Evolutionary conservation across 2,797 vertebrate genomes (phyloP), one percentile per base, ranked within the genome.

Genomic region (Nyctibius grandis): DNA sequence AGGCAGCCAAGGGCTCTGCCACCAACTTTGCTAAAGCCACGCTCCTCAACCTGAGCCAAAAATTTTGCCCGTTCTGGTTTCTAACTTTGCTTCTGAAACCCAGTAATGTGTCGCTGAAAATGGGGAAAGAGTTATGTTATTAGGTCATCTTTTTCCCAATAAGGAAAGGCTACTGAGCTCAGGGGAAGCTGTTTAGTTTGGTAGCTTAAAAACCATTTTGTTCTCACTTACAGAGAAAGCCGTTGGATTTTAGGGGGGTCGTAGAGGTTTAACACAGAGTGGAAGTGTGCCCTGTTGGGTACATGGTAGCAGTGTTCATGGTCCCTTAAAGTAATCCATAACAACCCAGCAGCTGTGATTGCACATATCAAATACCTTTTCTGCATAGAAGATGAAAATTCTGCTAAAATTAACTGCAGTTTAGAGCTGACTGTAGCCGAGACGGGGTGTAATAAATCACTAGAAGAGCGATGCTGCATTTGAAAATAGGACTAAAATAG

Each of bases 401-500:
- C 84, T 83, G 78, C 93, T 95, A 96, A 94, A 96, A 96, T 95
- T 96, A 95, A 91, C 91, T 8, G 14, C 88, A 89, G 82, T 92
- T 95, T 80, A 69, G 90, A 94, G 90, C 92, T 92, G 88, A 70
- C 85, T 82, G 77, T 56, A 90, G 88, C 85, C 29, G 69, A 82
- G 84, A 81, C 5, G 5, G 75, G 31, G 54, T 81, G 87, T 78
- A 93, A 96, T 95, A 96, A 96, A 96, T 95, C 95, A 96, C 86
- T 76, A 45, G 64, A 91, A 72, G 57, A 95, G 74, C 6, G 7
- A 92, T 89, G 91, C 86, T 91, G 78, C 88, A 51, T 77, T 95
- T 95, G 88, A 89, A 91, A 95, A 87, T 57, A 94, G 82, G 90
- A 88, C 89, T 93, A 90, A 96, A 95, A 96, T 93, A 96, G 96